Percentiles rank a stretch among this genome's conserved stretches.
Evolutionary conservation across 2,888 invertebrate genomes (phyloP).

Genomic region (Dione juno): DNA sequence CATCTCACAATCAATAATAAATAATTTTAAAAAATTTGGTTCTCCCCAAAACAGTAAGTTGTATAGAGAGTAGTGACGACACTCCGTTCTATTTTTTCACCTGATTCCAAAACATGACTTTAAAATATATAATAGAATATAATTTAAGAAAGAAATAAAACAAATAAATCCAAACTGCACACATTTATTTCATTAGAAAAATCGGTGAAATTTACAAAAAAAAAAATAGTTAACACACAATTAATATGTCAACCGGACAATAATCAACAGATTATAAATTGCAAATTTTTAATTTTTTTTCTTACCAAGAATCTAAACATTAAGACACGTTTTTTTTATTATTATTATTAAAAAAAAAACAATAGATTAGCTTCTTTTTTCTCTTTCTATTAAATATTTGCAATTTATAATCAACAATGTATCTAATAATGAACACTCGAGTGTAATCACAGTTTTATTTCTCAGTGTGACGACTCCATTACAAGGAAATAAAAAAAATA

Average conservation of each 20-base stretch:
- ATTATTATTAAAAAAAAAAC: not conserved
- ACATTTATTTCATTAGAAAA: constrained; percentile 67
- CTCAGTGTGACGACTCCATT: constrained; percentile 25
- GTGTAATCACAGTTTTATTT: constrained; percentile 39
- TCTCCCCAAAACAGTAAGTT: too few species aligned
- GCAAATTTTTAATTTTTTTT: constrained; percentile 19
- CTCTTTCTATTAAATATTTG: constrained; percentile 7
- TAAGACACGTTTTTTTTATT: not conserved
- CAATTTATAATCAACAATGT: constrained; percentile 20
- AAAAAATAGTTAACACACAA: constrained; percentile 9
- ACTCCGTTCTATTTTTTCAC: too few species aligned
- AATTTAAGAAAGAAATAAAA: constrained; percentile 47
- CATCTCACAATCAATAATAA: too few species aligned
- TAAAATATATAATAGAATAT: too few species aligned
- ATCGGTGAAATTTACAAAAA: constrained; percentile 36
- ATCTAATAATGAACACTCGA: constrained; percentile 39
- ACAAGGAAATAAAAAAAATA: not conserved
- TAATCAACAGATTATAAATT: constrained; percentile 27
- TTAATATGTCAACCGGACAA: constrained; percentile 13
- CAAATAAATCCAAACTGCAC: constrained; percentile 59
- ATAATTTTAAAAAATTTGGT: too few species aligned
- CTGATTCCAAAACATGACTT: too few species aligned
- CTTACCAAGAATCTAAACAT: not conserved
- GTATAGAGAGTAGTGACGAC: too few species aligned
- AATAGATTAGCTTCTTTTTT: not conserved